Evolutionary conservation across 2,797 vertebrate species (phyloP).

Genomic region (Dicrostonyx torquatus): DNA sequence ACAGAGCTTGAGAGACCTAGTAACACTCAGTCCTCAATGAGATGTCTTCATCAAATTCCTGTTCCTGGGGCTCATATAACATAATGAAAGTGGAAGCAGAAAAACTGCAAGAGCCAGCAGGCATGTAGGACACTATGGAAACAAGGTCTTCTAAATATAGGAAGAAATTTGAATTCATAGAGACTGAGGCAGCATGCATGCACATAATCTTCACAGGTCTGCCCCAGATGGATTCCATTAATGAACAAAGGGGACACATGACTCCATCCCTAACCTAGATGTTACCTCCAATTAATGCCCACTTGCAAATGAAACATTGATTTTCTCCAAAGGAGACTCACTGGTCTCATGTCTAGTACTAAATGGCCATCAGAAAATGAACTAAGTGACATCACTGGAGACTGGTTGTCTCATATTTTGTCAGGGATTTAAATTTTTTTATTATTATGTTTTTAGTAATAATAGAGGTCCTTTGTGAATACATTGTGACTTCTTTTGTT

Average conservation of each 20-base stretch:
- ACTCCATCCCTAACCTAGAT: background rate
- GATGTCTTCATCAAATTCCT: background rate
- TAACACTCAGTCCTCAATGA: background rate
- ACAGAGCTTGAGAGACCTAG: background rate
- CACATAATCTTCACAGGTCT: too few relatives aligned
- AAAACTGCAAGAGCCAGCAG: background rate
- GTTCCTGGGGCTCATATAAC: background rate
- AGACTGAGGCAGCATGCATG: background rate
- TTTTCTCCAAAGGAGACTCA: background rate
- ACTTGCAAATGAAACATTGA: background rate
- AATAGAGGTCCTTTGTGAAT: background rate
- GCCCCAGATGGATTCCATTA: background rate
- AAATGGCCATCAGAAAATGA: background rate
- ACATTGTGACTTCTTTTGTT: background rate
- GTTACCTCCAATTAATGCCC: background rate
- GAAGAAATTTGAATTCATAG: background rate
- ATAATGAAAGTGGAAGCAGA: background rate
- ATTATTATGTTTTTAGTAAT: background rate
- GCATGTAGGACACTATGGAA: background rate
- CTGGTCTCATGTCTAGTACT: background rate
- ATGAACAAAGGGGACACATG: background rate
- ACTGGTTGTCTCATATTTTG: background rate
- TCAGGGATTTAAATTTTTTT: background rate
- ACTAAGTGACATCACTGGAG: background rate
- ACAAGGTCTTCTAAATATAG: background rate